Conservation (phyloP, 2,113 vertebrate species). For the Halcyon senegalensis region DNA sequence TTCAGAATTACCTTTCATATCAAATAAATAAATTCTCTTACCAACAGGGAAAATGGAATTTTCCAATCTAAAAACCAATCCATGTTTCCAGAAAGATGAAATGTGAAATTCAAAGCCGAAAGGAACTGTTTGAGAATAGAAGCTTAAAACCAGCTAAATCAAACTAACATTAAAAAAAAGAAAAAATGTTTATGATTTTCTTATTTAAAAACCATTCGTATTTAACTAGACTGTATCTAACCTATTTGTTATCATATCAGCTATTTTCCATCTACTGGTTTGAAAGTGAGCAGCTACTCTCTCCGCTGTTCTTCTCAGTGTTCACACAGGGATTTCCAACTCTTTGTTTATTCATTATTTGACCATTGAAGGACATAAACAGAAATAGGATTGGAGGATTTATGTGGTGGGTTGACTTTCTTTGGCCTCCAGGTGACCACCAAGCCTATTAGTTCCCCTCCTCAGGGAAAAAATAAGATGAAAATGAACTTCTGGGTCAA, state of each 20-base stretch:
- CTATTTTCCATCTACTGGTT: background rate
- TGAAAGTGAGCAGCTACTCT: background rate
- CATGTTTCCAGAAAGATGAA: background rate
- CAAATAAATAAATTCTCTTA: background rate
- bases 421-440: background rate
- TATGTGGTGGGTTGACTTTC: rapidly evolving
- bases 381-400: background rate
- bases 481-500: background rate
- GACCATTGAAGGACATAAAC: background rate
- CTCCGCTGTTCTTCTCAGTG: background rate
- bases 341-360: background rate
- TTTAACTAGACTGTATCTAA: background rate
- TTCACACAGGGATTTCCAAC: background rate
- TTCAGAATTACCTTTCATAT: background rate
- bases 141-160: background rate
- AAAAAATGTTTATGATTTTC: background rate
- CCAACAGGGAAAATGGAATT: background rate
- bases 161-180: background rate
- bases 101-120: background rate
- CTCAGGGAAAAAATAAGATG: background rate
- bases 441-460: background rate
- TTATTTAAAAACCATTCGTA: background rate
- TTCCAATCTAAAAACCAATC: background rate
- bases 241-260: background rate
- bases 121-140: background rate